Base-by-base conservation (phyloP, 2,888 invertebrate species). In the Leptothorax acervorum region DNA sequence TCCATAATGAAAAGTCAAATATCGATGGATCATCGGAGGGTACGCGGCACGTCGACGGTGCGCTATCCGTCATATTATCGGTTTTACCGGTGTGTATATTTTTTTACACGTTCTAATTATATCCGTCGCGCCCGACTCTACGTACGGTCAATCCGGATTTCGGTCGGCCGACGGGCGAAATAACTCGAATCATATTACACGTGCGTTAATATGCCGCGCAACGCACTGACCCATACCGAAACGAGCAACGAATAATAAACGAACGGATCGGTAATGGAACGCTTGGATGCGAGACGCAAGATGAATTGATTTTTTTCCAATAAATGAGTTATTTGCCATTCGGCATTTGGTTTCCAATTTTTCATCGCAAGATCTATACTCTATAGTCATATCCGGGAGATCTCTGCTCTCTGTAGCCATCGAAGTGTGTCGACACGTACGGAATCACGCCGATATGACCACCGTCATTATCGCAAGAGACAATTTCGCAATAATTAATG, bases 181-280 rank as follows among this genome's bases (percentile, higher is more conserved):
- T 85, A 83, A 82, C 82, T 86, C 82, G 85, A 86, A 86, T 86
- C 85, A 63, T 82, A 79, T 86, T 86, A 86, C 85, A 81, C 48
- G 73, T 74, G 73, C 57, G 75, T 85, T 86, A 86, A 85, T 85
- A 83, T 66, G 82, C 65, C 53, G 81, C 63, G 73, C 73, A 82
- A 82, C 73, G 85, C 76, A 84, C 28, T 78, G 82, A 76, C 71
- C 65, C 78, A 42, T 57, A 60, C 42, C 31, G 70, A 82, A 85
- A 82, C 76, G 68, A 53, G 78, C 76, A 83, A 57, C 82, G 74
- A 74, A 83, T 78, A 85, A 82, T 62, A 75, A 82, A 85, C 73
- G 78, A 84, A 85, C 65, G 60, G 48, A 79, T 79, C 70, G 42
- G 60, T 79, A 79, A 79, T 79, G 70, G 48, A 81, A 81, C 23